A percentile compares a stretch with the other conserved stretches of the same genome.
Conservation (phyloP, 2,797 vertebrate genomes). For the Gymnodraco acuticeps region DNA sequence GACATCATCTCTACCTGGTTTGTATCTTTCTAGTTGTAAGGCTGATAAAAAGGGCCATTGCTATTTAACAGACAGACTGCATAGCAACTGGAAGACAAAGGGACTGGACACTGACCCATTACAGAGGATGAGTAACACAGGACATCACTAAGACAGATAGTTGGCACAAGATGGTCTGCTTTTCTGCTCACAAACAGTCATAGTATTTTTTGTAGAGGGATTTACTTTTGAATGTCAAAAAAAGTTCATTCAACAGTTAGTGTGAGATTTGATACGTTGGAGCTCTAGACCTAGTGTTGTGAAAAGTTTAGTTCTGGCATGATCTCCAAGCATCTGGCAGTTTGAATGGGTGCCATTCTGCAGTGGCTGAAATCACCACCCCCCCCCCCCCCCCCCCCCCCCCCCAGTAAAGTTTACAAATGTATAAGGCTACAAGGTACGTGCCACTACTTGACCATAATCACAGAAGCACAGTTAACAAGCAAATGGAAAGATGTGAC, state of each 20-base stretch:
- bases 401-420: slow-evolving; percentile 57
- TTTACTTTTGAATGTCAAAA: slow-evolving; percentile 68
- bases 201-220: slow-evolving; percentile 55
- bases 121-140: slow-evolving; percentile 76
- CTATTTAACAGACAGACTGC: slow-evolving; percentile 86
- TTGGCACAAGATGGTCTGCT: slow-evolving; percentile 83
- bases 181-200: slow-evolving; percentile 68
- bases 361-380: slow-evolving; percentile 65
- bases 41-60: slow-evolving; percentile 92
- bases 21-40: slow-evolving; percentile 92
- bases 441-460: slow-evolving; percentile 70
- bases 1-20: slow-evolving; percentile 74
- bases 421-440: slow-evolving; percentile 81
- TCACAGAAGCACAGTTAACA: slow-evolving; percentile 75
- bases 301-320: slow-evolving; percentile 69
- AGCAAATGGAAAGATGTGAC: slow-evolving; percentile 67
- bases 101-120: slow-evolving; percentile 86
- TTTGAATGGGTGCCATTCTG: slow-evolving; percentile 75
- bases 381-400: slow-evolving; percentile 2
- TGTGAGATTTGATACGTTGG: slow-evolving; percentile 77
- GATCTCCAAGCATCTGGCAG: slow-evolving; percentile 83
- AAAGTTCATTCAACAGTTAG: slow-evolving; percentile 74
- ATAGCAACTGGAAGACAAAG: slow-evolving; percentile 92
- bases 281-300: slow-evolving; percentile 75
- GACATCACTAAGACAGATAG: slow-evolving; percentile 78